A percentile compares a stretch with the other conserved stretches of the same genome.
These are phyloP conservation scores for Empis livida DNA, from an alignment of 2,888 invertebrate genomes.

Conservation along the genomic window DNA sequence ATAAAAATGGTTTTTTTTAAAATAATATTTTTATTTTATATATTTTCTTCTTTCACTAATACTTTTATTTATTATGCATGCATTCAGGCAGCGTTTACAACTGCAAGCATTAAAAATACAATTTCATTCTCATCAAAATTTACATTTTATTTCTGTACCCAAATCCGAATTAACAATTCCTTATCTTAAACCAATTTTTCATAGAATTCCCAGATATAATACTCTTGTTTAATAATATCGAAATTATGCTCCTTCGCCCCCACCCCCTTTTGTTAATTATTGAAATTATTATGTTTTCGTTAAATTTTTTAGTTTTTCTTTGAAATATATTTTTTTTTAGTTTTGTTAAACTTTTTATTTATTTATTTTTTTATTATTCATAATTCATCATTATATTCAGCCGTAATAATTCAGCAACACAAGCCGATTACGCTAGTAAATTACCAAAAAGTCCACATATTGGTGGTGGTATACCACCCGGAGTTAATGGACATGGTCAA, in stretches of 20 bases:
- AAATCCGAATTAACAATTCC: constrained; percentile 8
- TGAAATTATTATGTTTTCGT: constrained; percentile 1
- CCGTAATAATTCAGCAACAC: constrained; percentile 47
- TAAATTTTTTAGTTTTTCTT: not conserved
- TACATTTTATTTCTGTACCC: constrained; percentile 10
- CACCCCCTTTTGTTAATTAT: constrained; percentile 8
- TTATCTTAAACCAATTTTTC: constrained; percentile 14
- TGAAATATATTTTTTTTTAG: not conserved
- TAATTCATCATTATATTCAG: constrained; percentile 21
- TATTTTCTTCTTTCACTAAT: constrained; percentile 10
- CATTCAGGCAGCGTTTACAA: constrained; percentile 15
- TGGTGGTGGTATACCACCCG: constrained; percentile 19
- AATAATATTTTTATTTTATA: constrained; percentile 8
- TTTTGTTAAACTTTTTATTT: constrained; percentile 6
- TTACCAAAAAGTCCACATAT: constrained; percentile 33
- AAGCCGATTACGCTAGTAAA: constrained; percentile 42
- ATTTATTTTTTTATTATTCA: constrained; percentile 12
- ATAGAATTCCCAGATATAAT: constrained; percentile 23
- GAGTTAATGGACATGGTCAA: constrained; percentile 21
- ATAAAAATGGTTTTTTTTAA: not conserved
- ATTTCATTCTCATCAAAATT: constrained; percentile 15
- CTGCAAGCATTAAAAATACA: constrained; percentile 15
- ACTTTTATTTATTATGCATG: constrained; percentile 14
- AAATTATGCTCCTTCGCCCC: constrained; percentile 7
- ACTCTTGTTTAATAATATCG: constrained; percentile 25